Evolutionary conservation across 2,888 invertebrate genomes (phyloP).

Genomic region (Zeuzera pyrina): DNA sequence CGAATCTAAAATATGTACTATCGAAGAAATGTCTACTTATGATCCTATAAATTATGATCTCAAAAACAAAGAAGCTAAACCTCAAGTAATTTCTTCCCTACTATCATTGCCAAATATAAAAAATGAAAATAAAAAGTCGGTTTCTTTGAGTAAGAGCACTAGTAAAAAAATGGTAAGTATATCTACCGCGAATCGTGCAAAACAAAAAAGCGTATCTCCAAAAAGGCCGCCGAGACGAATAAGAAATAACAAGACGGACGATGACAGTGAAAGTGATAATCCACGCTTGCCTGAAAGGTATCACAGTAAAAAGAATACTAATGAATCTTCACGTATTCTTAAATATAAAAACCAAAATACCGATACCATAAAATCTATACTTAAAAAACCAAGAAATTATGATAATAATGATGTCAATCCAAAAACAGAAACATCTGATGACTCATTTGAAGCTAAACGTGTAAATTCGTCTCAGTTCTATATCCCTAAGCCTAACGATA

Average conservation of each 20-base stretch:
- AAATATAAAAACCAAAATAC: constrained; percentile 47
- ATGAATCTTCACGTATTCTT: constrained; percentile 31
- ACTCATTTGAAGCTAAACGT: constrained; percentile 42
- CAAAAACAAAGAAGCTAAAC: constrained; percentile 52
- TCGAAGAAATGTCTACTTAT: constrained; percentile 58
- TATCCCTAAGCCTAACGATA: constrained; percentile 71
- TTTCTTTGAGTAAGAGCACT: constrained; percentile 43
- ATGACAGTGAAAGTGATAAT: constrained; percentile 67
- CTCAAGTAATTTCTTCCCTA: constrained; percentile 39
- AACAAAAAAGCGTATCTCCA: constrained; percentile 70
- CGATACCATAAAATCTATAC: constrained; percentile 72
- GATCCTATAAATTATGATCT: constrained; percentile 66
- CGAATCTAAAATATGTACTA: constrained; percentile 51
- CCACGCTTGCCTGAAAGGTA: constrained; percentile 48
- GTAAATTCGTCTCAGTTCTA: constrained; percentile 73
- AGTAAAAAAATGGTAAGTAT: constrained; percentile 44
- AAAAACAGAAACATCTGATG: constrained; percentile 41
- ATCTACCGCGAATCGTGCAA: constrained; percentile 44
- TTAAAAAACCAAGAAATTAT: constrained; percentile 70
- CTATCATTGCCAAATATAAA: constrained; percentile 61
- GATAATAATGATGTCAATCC: constrained; percentile 31
- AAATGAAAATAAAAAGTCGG: constrained; percentile 50
- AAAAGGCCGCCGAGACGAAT: constrained; percentile 75
- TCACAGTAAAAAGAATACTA: constrained; percentile 33
- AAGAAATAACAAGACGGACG: constrained; percentile 62